Base-by-base conservation (phyloP, 1,140 invertebrate species). In the Cydia fagiglandana region DNA sequence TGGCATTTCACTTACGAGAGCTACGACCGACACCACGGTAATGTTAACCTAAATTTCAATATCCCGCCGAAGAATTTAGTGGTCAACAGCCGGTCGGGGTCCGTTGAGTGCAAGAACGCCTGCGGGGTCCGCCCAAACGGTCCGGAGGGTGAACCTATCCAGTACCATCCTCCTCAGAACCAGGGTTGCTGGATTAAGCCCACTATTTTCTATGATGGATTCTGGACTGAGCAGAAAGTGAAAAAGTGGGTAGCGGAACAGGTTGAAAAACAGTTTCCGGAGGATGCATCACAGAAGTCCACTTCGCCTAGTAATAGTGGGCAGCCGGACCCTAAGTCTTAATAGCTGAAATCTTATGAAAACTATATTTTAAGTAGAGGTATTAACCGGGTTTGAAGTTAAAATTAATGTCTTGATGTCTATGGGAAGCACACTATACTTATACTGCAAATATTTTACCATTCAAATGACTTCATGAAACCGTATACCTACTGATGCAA, bases 211-310 rank as follows among this genome's bases (percentile, higher is more conserved):
- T 93, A 93, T 77, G 92, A 93, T 50, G 93, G 93, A 0, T 93
- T 93, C 81, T 93, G 93, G 93, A 93, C 91, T 0, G 93, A 93
- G 80, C 93, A 93, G 82, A 93, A 93, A 78, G 93, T 93, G 4
- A 93, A 93, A 77, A 93, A 90, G 76, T 93, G 93, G 93, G 91
- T 93, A 2, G 88, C 93, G 2, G 93, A 93, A 80, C 93, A 93
- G 76, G 90, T 91, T 28, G 91, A 93, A 78, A 93, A 93, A 77
- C 88, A 88, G 83, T 92, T 90, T 75, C 87, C 88, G 0, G 87
- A 86, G 24, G 90, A 91, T 17, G 74, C 80, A 15, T 75, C 77
- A 15, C 56, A 73, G 34, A 82, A 81, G 70, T 53, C 77, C 1
- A 34, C 81, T 17, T 84, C 84, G 3, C 80, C 81, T 30, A 75